These are phyloP conservation scores for Drosophila simulans DNA, from an alignment of 1,140 invertebrate species.

Conservation along the genomic window DNA sequence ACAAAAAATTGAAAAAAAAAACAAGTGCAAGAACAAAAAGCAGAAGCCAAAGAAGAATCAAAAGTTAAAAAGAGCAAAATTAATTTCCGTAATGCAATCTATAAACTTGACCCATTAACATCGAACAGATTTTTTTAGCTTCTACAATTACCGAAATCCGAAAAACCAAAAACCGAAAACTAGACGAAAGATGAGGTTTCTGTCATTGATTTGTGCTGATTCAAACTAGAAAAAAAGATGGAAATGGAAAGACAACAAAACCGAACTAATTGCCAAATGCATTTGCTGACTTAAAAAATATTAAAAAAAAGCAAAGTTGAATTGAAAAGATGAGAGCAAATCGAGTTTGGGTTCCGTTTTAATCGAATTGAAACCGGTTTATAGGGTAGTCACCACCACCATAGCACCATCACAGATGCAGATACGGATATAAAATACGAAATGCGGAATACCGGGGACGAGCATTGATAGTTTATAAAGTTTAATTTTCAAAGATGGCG, in stretches of 20 bases:
- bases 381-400: conserved; percentile 46
- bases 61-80: conserved; percentile 24
- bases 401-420: conserved; percentile 29
- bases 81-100: conserved; percentile 71
- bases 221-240: conserved; percentile 9
- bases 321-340: conserved; percentile 39
- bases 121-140: conserved; percentile 30
- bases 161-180: conserved; percentile 17
- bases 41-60: conserved; percentile 22
- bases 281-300: conserved; percentile 34
- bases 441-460: conserved; percentile 4
- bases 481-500: conserved; percentile 75
- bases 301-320: conserved; percentile 4
- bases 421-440: conserved; percentile 19
- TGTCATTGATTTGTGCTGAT: conserved; percentile 72
- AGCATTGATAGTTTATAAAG: conserved; percentile 72
- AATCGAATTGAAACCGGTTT: conserved; percentile 79
- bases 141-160: conserved; percentile 33
- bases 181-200: conserved; percentile 10
- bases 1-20: conserved; percentile 6
- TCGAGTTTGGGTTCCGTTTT: conserved; percentile 59
- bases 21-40: conserved; percentile 16
- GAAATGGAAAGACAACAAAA: conserved; percentile 25
- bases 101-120: conserved; percentile 81
- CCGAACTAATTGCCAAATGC: conserved; percentile 53